Percentiles rank a stretch among this genome's conserved stretches.
phyloP scores from a whole-genome alignment of 2,113 vertebrate species.

The Gavia stellata region DNA sequence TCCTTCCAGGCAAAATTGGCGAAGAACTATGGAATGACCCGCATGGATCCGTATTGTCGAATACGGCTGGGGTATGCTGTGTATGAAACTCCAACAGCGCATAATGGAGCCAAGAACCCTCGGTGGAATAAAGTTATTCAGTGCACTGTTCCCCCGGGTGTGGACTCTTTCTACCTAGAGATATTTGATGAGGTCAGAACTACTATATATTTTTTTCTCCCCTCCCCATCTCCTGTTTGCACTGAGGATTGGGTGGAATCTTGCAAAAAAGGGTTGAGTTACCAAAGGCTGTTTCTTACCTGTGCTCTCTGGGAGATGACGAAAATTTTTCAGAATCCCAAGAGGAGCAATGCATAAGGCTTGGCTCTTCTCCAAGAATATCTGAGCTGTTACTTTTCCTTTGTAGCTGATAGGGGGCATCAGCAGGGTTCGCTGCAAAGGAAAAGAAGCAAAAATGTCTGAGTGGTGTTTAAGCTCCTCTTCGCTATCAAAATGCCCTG shows the following conservation, averaged over 20 bases:
- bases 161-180: slow-evolving; percentile 97
- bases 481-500: background rate
- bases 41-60: slow-evolving; percentile 97
- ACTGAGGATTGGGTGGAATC: background rate
- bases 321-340: background rate
- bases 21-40: slow-evolving; percentile 97
- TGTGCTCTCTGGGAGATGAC: background rate
- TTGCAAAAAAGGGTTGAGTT: background rate
- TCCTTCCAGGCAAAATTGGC: slow-evolving; percentile 88
- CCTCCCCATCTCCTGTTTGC: background rate
- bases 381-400: background rate
- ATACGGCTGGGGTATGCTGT: slow-evolving; percentile 92
- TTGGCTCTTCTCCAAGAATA: background rate
- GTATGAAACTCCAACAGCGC: slow-evolving; percentile 95
- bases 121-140: slow-evolving; percentile 99
- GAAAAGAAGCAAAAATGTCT: background rate
- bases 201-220: background rate
- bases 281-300: background rate
- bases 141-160: slow-evolving; percentile 90
- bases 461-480: background rate
- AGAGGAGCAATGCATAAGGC: background rate
- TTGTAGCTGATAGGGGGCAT: background rate
- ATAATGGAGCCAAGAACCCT: slow-evolving; percentile 96
- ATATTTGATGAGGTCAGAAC: slow-evolving; percentile 94
- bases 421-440: background rate